Conservation (phyloP, 2,113 vertebrate genomes). For the Ageneiosus marmoratus region DNA sequence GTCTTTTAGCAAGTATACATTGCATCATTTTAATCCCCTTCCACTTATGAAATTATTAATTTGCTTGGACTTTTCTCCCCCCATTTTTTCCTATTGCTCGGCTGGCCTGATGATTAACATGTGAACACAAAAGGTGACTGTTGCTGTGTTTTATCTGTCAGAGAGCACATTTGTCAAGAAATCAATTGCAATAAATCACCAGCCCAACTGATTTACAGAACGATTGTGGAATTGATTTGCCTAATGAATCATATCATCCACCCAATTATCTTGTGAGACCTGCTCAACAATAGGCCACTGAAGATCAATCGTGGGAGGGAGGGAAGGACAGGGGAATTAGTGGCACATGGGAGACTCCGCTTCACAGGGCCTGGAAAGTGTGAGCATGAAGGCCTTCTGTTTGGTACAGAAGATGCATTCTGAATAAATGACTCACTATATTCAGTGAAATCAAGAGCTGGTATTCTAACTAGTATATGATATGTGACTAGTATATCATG, state of each 20-base stretch:
- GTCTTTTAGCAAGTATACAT: not conserved
- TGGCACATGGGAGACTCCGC: not conserved
- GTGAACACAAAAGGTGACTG: conserved; percentile 43
- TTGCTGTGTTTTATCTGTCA: conserved; percentile 57
- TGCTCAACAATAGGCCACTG: conserved; percentile 53
- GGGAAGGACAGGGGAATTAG: conserved; percentile 49
- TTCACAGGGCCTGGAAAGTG: conserved; percentile 26
- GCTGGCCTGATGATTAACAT: conserved; percentile 34
- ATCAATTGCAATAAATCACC: conserved; percentile 63
- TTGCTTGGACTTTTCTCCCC: not conserved
- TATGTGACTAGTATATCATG: not conserved
- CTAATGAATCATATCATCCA: conserved; percentile 67
- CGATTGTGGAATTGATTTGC: conserved; percentile 65
- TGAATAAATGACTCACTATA: not conserved
- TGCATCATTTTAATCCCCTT: not conserved
- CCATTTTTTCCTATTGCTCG: not conserved
- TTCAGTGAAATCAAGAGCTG: not conserved
- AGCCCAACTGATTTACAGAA: conserved; percentile 61
- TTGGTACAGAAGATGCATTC: not conserved
- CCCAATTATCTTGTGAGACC: conserved; percentile 60
- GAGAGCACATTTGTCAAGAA: conserved; percentile 60
- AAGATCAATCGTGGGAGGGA: conserved; percentile 54
- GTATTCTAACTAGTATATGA: not conserved
- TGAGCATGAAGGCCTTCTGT: not conserved
- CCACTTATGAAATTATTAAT: not conserved